phyloP scores from a whole-genome alignment of 2,888 invertebrate species.

The Mechanitis messenoides region DNA sequence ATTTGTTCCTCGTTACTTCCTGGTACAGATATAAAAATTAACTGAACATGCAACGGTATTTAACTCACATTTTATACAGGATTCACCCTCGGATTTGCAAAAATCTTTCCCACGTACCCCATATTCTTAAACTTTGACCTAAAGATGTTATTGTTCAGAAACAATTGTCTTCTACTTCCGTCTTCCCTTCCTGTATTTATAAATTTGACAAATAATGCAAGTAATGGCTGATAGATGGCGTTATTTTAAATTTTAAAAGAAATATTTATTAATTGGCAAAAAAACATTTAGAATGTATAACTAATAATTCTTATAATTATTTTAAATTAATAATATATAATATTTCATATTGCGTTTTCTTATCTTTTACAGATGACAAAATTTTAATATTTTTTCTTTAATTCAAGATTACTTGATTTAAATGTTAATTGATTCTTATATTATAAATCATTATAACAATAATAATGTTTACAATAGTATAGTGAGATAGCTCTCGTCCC shows the following conservation, averaged over 20 bases:
- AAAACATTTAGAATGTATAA: not conserved
- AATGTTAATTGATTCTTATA: too few species aligned
- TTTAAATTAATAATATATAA: too few species aligned
- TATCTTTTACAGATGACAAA: too few species aligned
- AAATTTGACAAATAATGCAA: slow-evolving; percentile 41
- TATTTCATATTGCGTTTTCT: too few species aligned
- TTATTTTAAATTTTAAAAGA: slow-evolving; percentile 19
- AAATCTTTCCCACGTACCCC: slow-evolving; percentile 51
- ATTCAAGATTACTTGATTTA: too few species aligned
- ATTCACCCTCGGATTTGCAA: slow-evolving; percentile 52
- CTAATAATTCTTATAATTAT: not conserved
- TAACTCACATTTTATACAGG: slow-evolving; percentile 57
- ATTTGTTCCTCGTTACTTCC: slow-evolving; percentile 51
- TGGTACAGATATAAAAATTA: slow-evolving; percentile 51
- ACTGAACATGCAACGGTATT: slow-evolving; percentile 53
- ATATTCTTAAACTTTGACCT: slow-evolving; percentile 58
- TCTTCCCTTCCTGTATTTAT: slow-evolving; percentile 42
- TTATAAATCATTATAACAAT: too few species aligned
- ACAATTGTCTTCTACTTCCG: slow-evolving; percentile 61
- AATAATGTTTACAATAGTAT: slow-evolving; percentile 2
- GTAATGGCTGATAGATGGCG: slow-evolving; percentile 49
- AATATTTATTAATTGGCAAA: not conserved
- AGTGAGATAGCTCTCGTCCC: not conserved
- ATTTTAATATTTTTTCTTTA: too few species aligned
- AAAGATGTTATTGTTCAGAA: slow-evolving; percentile 52